Conservation (phyloP, 2,888 invertebrate species). For the Drosophila parthenogenetica region DNA sequence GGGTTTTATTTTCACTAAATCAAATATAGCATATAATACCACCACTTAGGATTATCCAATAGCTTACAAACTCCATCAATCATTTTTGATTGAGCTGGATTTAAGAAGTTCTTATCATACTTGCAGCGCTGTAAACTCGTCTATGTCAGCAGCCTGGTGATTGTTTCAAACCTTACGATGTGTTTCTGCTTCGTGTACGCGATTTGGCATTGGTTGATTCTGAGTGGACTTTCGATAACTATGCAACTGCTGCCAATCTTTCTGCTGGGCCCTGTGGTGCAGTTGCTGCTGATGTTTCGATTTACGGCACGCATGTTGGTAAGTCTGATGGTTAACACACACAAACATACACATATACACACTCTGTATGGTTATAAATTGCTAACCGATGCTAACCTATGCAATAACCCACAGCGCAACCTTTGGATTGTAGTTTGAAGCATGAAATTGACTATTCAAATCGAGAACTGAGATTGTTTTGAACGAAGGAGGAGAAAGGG, state of each 20-base stretch:
- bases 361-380: not conserved
- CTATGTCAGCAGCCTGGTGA: constrained; percentile 54
- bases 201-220: constrained; percentile 44
- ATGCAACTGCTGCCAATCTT: constrained; percentile 46
- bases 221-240: constrained; percentile 22
- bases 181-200: constrained; percentile 49
- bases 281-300: constrained; percentile 43
- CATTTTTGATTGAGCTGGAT: not conserved
- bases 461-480: constrained; percentile 20
- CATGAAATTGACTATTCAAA: constrained; percentile 48
- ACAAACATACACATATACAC: not conserved
- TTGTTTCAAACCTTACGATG: constrained; percentile 52
- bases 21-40: too few species aligned
- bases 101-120: not conserved
- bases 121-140: constrained; percentile 56
- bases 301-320: constrained; percentile 51
- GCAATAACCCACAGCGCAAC: constrained; percentile 32
- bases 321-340: constrained; percentile 24
- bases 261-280: constrained; percentile 52
- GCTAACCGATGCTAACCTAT: constrained; percentile 2
- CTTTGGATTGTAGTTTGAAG: constrained; percentile 49
- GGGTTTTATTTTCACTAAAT: too few species aligned
- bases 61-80: not conserved
- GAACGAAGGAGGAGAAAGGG: not conserved
- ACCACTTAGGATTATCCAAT: too few species aligned